Evolutionary conservation across 2,888 invertebrate genomes (phyloP), one percentile per base, ranked within the genome.

Genomic region (Opisthograptis luteolata): DNA sequence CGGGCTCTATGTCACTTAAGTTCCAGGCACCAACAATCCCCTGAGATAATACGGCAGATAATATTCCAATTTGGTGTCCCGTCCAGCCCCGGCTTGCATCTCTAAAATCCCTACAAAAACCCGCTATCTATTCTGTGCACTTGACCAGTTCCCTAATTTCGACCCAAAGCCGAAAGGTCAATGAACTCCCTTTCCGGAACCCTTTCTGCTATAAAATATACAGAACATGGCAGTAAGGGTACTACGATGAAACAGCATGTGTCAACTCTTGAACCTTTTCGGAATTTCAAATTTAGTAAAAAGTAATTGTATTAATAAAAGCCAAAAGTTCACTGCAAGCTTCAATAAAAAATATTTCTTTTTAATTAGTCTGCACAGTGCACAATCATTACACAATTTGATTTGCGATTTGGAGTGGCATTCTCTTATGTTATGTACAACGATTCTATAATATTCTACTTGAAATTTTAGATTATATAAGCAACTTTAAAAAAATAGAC

Each of bases 41-140:
- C 53, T 55, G 57, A 60, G 55, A 57, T 60, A 60, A 57, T 60
- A 53, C 50, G 22, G 24, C 31, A 50, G 55, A 59, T 59, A 53
- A 62, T 59, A 62, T 61, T 58, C 52, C 27, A 15, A 37, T 40
- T 19, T 36, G 19, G 36, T 17, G 19, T n/a, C 28, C 37, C 24
- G 25, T 9, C 32, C 24, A 24, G 41, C 14, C 30, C 37, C 12
- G 40, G 12, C 48, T 25, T 36, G 47, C 44, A 56, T 57, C 63
- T 54, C 46, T 35, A 55, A 59, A 63, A 63, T 59, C 60, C 60
- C 54, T 36, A 47, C 53, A 53, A 59, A 61, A 57, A 61, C 51
- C 53, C 56, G 64, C 67, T 79, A 81, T 81, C 79, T 73, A 69
- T 73, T 66, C 69, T 70, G 82, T 82, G 80, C 82, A 78, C 76